Conservation (phyloP, 2,888 invertebrate species). For the Morpho achilles region DNA sequence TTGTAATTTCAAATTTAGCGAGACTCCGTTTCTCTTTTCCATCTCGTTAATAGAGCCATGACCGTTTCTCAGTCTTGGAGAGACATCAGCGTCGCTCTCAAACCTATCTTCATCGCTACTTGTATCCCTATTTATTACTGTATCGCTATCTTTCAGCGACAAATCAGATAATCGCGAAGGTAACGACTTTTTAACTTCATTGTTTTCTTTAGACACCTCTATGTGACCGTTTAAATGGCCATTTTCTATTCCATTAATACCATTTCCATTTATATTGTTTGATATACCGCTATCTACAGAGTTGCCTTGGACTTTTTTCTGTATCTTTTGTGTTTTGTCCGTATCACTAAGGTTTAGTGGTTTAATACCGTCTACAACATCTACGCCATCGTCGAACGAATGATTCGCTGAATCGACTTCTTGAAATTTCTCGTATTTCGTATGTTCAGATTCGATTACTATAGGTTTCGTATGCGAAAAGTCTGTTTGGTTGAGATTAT, state of each 20-base stretch:
- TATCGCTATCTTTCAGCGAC: conserved; percentile 59
- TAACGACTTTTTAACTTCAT: conserved; percentile 43
- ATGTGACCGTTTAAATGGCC: conserved; percentile 36
- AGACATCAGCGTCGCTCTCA: conserved; percentile 57
- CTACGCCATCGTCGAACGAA: conserved; percentile 66
- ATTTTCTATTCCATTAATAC: conserved; percentile 35
- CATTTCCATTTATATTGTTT: conserved; percentile 51
- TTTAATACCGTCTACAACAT: conserved; percentile 62
- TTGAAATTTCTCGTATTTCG: conserved; percentile 52
- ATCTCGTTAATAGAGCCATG: conserved; percentile 40
- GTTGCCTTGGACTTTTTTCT: conserved; percentile 60
- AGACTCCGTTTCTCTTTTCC: conserved; percentile 63
- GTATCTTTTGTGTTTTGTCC: conserved; percentile 41
- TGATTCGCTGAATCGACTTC: conserved; percentile 65
- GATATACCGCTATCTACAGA: conserved; percentile 71
- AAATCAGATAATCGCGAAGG: conserved; percentile 58
- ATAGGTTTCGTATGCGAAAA: conserved; percentile 71
- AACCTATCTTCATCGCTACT: conserved; percentile 66
- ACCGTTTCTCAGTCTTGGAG: conserved; percentile 43
- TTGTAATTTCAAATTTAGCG: conserved; percentile 65
- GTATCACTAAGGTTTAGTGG: conserved; percentile 41
- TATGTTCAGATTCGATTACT: conserved; percentile 63
- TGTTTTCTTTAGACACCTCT: conserved; percentile 24
- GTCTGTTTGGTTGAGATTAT: conserved; percentile 69
- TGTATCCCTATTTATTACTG: conserved; percentile 44